Percentiles rank a stretch among this genome's conserved stretches.
Evolutionary conservation across 2,113 vertebrate genomes (phyloP).

Genomic region (Capreolus pygargus): DNA sequence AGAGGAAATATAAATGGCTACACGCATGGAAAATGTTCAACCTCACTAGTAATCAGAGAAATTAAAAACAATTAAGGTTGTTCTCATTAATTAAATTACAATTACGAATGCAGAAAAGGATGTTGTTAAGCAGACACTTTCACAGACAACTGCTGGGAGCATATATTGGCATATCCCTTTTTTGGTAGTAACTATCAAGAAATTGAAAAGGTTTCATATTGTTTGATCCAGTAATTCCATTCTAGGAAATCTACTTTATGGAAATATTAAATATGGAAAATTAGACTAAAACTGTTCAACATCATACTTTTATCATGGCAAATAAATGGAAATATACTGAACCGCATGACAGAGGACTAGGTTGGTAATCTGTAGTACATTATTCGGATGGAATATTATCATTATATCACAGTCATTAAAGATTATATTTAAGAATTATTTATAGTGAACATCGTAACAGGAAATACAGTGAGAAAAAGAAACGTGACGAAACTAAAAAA

Average conservation of each 20-base stretch:
- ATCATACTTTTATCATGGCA: neutral
- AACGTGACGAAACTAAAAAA: neutral
- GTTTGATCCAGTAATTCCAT: slow-evolving; percentile 18
- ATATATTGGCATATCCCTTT: neutral
- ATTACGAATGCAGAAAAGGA: neutral
- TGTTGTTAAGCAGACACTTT: neutral
- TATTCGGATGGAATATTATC: neutral
- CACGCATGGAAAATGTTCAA: neutral
- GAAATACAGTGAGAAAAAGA: neutral
- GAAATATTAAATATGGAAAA: neutral
- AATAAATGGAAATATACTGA: neutral
- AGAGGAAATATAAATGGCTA: neutral
- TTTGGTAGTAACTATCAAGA: neutral
- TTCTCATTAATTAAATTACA: slow-evolving; percentile 7
- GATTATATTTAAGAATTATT: neutral
- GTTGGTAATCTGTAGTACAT: neutral
- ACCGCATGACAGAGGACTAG: neutral
- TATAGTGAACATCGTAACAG: neutral
- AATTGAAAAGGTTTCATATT: slow-evolving; percentile 11
- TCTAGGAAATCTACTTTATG: neutral
- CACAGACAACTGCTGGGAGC: neutral
- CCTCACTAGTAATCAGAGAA: neutral
- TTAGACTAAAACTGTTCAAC: neutral
- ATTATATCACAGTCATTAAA: neutral
- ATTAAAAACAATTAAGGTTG: slow-evolving; percentile 1